Evolutionary conservation across 92 coral and sea anemone species (phyloP).

Genomic region (Porites cylindrica): DNA sequence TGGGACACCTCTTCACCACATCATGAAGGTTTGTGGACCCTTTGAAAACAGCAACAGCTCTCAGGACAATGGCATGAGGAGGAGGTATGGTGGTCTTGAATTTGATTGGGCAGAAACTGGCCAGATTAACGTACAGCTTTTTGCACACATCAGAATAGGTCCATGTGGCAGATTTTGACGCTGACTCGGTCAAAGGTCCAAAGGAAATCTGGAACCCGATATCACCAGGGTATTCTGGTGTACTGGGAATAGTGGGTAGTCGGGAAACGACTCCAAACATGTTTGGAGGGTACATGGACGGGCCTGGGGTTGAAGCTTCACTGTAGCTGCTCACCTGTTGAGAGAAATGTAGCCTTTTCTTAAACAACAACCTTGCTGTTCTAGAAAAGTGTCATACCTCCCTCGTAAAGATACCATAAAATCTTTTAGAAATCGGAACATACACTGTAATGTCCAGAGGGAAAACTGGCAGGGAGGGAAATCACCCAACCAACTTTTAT

Average conservation of each 20-base stretch:
- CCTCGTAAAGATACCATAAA: no score
- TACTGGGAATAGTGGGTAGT: slow-evolving; percentile 94
- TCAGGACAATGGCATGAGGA: slow-evolving; percentile 65
- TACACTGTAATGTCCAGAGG: no score
- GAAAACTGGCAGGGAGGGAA: no score
- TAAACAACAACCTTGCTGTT: no score
- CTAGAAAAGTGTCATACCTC: no score
- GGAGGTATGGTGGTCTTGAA: slow-evolving; percentile 81
- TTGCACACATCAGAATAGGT: slow-evolving; percentile 90
- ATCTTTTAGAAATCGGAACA: no score
- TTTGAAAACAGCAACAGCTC: slow-evolving; percentile 99
- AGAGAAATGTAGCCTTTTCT: no score
- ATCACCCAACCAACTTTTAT: no score
- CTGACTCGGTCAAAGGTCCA: slow-evolving; percentile 97
- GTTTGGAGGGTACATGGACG: slow-evolving; percentile 25
- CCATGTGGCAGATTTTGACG: slow-evolving; percentile 99
- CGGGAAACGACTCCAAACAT: slow-evolving; percentile 54
- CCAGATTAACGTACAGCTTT: slow-evolving; percentile 96
- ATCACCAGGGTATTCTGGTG: slow-evolving; percentile 93
- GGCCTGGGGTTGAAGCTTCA: slow-evolving; percentile 16
- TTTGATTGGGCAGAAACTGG: slow-evolving; percentile 94
- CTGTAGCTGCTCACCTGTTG: slow-evolving; percentile 39
- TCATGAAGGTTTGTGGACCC: slow-evolving; percentile 97
- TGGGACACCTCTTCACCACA: slow-evolving; percentile 94
- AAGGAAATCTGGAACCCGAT: slow-evolving; percentile 84